Evolutionary conservation across 2,113 vertebrate genomes (phyloP).

Genomic region (Microcebus lehilahytsara): DNA sequence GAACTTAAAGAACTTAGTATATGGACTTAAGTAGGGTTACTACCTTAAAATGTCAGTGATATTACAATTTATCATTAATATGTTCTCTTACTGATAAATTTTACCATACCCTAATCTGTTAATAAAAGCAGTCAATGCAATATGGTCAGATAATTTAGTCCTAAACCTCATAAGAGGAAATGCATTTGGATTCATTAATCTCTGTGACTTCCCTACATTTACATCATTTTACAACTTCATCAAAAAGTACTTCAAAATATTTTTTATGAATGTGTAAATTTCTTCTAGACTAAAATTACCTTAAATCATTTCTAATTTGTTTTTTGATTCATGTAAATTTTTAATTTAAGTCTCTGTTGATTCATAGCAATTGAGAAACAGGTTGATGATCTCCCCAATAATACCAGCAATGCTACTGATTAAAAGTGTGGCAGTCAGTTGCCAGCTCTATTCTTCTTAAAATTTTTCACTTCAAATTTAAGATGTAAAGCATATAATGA

Average conservation of each 20-base stretch:
- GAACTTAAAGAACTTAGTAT: neutral
- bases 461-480: conserved; percentile 11
- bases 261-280: neutral
- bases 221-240: neutral
- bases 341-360: neutral
- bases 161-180: neutral
- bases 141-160: neutral
- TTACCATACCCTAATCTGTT: neutral
- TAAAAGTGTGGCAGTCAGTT: neutral
- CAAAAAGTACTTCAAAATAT: conserved; percentile 14
- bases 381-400: neutral
- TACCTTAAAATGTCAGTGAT: conserved; percentile 27
- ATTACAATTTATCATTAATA: neutral
- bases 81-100: neutral
- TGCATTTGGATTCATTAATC: neutral
- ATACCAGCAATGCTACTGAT: neutral
- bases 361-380: neutral
- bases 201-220: neutral
- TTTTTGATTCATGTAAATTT: neutral
- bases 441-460: neutral
- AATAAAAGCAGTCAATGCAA: neutral
- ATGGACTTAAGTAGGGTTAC: neutral
- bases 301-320: neutral
- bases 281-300: neutral
- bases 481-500: neutral